A percentile compares a stretch with the other conserved stretches of the same genome.
These are phyloP conservation scores for Alosa sapidissima DNA, from an alignment of 2,797 vertebrate species.

Conservation along the genomic window DNA sequence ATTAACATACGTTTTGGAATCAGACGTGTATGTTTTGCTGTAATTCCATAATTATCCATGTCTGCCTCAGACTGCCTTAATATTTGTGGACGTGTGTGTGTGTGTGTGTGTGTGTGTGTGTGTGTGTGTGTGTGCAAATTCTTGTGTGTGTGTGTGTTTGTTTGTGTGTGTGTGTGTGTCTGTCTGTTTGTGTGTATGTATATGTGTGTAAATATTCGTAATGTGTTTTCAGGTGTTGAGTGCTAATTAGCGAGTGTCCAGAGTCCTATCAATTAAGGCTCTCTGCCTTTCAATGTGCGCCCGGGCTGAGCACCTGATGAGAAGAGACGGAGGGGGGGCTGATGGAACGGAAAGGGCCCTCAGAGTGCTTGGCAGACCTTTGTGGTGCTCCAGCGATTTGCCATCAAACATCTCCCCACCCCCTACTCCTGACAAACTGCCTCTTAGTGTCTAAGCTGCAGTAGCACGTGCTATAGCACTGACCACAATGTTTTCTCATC, in stretches of 20 bases:
- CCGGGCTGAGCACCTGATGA: conserved; percentile 51
- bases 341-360: conserved; percentile 21
- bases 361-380: neutral
- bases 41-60: neutral
- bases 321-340: conserved; percentile 31
- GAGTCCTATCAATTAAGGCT: conserved; percentile 53
- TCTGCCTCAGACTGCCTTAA: neutral
- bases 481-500: neutral
- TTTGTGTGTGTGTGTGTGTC: conserved; percentile 18
- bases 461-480: neutral
- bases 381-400: neutral
- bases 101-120: neutral
- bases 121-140: conserved; percentile 29
- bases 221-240: conserved; percentile 59
- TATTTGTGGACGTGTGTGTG: neutral
- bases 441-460: neutral
- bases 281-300: conserved; percentile 46
- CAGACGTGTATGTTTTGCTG: neutral
- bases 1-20: neutral
- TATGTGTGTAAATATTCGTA: conserved; percentile 16
- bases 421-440: neutral
- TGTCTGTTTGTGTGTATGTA: conserved; percentile 21
- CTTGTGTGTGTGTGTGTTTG: conserved; percentile 7
- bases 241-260: conserved; percentile 49
- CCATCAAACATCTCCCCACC: neutral